These are phyloP conservation scores for Diloba caeruleocephala DNA, from an alignment of 2,888 invertebrate genomes.

Conservation along the genomic window DNA sequence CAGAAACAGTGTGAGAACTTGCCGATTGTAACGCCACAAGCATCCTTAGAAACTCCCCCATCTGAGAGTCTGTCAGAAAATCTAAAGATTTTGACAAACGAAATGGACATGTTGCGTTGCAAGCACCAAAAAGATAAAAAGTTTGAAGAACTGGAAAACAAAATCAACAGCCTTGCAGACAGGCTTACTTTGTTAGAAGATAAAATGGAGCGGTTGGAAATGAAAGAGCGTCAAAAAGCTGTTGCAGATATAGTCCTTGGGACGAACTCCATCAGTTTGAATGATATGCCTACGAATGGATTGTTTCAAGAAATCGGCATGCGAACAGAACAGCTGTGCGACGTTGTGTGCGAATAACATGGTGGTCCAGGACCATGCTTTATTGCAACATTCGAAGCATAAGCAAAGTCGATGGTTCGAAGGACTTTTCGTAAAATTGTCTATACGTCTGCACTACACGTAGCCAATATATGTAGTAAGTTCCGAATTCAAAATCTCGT, in stretches of 20 bases:
- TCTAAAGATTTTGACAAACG: constrained; percentile 56
- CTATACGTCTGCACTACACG: too few species aligned
- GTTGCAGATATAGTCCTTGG: constrained; percentile 15
- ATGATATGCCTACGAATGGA: neutral
- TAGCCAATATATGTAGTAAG: too few species aligned
- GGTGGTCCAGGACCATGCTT: too few species aligned
- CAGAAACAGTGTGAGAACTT: constrained; percentile 49
- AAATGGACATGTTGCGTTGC: constrained; percentile 52
- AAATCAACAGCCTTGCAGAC: constrained; percentile 52
- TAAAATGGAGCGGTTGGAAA: constrained; percentile 57
- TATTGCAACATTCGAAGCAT: too few species aligned
- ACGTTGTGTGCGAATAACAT: too few species aligned
- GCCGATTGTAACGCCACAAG: constrained; percentile 14
- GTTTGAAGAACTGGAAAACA: constrained; percentile 41
- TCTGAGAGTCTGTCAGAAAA: constrained; percentile 41
- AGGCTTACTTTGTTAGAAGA: constrained; percentile 59
- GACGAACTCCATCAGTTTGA: constrained; percentile 11
- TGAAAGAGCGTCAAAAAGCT: constrained; percentile 11
- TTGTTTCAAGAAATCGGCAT: too few species aligned
- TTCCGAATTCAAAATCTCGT: too few species aligned
- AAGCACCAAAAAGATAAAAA: constrained; percentile 47
- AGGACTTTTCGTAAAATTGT: too few species aligned
- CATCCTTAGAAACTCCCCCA: constrained; percentile 12
- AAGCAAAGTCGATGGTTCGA: too few species aligned
- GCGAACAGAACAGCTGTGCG: too few species aligned